These are phyloP conservation scores for Ochropleura leucogaster DNA, from an alignment of 2,888 invertebrate genomes.

Conservation along the genomic window DNA sequence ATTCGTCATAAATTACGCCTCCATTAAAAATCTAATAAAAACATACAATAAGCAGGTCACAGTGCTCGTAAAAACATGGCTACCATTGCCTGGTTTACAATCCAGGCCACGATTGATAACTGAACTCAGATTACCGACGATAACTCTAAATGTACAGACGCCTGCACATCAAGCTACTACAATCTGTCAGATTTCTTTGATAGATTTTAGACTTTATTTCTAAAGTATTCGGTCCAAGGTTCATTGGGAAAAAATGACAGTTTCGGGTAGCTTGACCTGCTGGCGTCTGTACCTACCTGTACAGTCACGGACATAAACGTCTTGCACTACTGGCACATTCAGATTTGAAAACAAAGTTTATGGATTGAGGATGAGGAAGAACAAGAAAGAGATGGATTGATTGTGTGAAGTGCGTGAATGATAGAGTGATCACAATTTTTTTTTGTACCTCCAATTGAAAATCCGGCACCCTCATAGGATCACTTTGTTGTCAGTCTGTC, in stretches of 20 bases:
- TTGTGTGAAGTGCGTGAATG: neutral
- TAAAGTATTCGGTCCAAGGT: no score
- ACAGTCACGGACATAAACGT: neutral
- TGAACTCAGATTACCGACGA: slow-evolving; percentile 45
- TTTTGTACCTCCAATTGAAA: no score
- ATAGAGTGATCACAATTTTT: neutral
- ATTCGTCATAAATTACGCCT: neutral
- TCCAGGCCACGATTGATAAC: slow-evolving; percentile 54
- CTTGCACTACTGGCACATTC: neutral
- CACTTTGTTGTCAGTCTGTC: no score
- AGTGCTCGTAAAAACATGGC: slow-evolving; percentile 13
- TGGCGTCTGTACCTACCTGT: neutral
- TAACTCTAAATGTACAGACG: slow-evolving; percentile 24
- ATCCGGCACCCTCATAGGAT: no score
- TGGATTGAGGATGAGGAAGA: neutral
- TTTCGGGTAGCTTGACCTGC: no score
- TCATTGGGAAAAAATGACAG: no score
- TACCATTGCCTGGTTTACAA: slow-evolving; percentile 5
- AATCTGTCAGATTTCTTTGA: no score
- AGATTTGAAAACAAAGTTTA: neutral
- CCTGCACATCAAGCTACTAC: no score
- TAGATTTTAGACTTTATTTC: no score
- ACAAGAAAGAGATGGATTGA: neutral
- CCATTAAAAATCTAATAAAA: neutral
- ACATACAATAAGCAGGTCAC: slow-evolving; percentile 24